Evolutionary conservation across 2,888 invertebrate genomes (phyloP).

Genomic region (Penaeus monodon): DNA sequence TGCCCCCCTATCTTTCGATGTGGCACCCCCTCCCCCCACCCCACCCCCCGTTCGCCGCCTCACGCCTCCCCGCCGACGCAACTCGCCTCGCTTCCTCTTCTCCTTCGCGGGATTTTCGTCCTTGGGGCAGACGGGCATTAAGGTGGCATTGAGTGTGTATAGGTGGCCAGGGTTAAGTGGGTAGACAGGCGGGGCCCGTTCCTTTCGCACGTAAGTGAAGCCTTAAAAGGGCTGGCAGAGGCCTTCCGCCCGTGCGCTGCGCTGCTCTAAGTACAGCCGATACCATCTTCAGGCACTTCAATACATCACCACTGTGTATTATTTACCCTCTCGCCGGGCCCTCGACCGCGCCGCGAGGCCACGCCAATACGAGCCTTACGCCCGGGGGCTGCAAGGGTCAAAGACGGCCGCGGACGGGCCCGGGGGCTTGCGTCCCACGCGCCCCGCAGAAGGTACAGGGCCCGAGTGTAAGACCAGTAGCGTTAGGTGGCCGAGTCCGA

Average conservation of each 20-base stretch:
- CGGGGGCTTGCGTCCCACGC: constrained; percentile 35
- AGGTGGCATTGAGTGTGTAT: background rate
- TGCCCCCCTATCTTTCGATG: no score
- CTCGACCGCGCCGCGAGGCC: background rate
- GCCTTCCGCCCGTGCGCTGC: constrained; percentile 51
- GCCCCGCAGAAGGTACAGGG: background rate
- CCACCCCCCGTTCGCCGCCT: no score
- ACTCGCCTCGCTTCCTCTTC: background rate
- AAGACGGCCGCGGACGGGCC: background rate
- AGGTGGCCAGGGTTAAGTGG: constrained; percentile 37
- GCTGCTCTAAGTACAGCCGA: constrained; percentile 59
- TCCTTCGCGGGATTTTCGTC: constrained; percentile 24
- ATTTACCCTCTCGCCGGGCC: constrained; percentile 41
- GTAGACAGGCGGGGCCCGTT: constrained; percentile 28
- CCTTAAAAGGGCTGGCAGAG: constrained; percentile 59
- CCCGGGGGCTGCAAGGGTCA: background rate
- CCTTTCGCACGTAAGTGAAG: constrained; percentile 50
- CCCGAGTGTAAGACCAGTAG: constrained; percentile 61
- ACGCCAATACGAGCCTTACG: background rate
- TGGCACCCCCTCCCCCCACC: no score
- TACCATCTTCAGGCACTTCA: constrained; percentile 60
- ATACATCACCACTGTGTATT: constrained; percentile 60
- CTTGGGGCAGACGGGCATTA: constrained; percentile 4
- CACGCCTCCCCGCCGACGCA: no score
- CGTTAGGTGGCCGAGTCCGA: constrained; percentile 47